Evolutionary conservation across 2,888 invertebrate species (phyloP), one percentile per base, ranked within the genome.

Genomic region (Ditylenchus weischeri): DNA sequence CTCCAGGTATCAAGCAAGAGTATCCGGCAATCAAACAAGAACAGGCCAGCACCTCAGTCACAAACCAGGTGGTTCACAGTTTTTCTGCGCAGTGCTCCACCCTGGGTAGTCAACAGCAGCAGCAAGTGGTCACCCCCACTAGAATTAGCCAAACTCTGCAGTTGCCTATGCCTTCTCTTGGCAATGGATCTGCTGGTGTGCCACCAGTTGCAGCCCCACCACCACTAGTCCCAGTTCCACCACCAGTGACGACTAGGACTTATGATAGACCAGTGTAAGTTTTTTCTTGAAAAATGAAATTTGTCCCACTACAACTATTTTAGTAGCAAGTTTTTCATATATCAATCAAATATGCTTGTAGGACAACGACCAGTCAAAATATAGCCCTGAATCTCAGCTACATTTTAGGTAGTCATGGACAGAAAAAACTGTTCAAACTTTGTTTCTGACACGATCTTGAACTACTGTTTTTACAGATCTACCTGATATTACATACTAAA

Each of bases 231-330:
- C 43, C 43, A 43, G 43, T 29, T 5, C 50, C 29, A 54, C 54
- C 6, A 35, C 59, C 35, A 23, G 5, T 59, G 50, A 18, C 21
- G 18, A 23, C 23, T 10, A 59, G 36, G 38, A 6, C 11, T 21
- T 59, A 59, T 59, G 36, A 21, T 29, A 29, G 59, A 10, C 59
- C 59, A 38, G 35, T 59, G 59, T 59, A 59, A 59, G 23, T 59
- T 15, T n/a, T 59, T 59, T 43, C 43, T 13, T 15, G 18, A 29
- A 54, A 54, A 23, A 18, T 54, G 23, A 29, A 7, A 54, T 18
- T 43, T 43, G 2, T 29, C 5, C 29, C 2, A 5, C 5, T 29
- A 4, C 3, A 4, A 29, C 2, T 29, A 29, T 29, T 29, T 29
- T 29, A 29, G 3, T 29, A 29, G 2, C 5, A 5, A 29, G 3